Conservation (phyloP, 2,888 invertebrate species). For the Rhynchonema sp. region DNA sequence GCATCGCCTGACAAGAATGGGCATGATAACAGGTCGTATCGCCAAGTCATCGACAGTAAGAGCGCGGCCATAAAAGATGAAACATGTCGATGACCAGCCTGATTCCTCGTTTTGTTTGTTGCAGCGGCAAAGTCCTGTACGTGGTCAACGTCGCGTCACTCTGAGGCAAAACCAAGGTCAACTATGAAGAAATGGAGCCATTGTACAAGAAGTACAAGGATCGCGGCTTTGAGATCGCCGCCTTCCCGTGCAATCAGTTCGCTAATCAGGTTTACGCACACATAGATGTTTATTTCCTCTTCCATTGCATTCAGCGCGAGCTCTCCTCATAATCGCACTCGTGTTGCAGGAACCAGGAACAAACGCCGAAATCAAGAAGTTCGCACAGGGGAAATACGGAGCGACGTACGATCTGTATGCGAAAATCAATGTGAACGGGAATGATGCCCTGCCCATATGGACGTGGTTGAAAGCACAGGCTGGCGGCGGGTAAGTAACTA, state of each 20-base stretch:
- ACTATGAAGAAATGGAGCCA: constrained; percentile 53
- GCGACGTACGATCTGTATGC: constrained; percentile 12
- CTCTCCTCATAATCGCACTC: too few species aligned
- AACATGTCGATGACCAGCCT: too few species aligned
- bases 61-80: too few species aligned
- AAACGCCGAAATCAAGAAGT: constrained; percentile 46
- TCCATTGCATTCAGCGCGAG: too few species aligned
- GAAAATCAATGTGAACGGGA: constrained; percentile 50
- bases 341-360: constrained; percentile 44
- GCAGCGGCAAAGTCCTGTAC: constrained; percentile 49
- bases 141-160: constrained; percentile 69
- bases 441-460: constrained; percentile 46
- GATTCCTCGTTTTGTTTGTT: constrained; percentile 8
- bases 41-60: too few species aligned
- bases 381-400: constrained; percentile 32
- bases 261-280: constrained; percentile 31
- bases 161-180: constrained; percentile 55
- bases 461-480: constrained; percentile 45
- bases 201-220: constrained; percentile 51
- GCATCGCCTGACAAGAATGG: too few species aligned
- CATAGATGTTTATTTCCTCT: background rate
- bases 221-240: constrained; percentile 52
- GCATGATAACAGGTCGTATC: too few species aligned
- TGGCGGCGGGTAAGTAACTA: constrained; percentile 29
- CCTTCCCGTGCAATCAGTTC: constrained; percentile 71